Base-by-base conservation (phyloP, 2,888 invertebrate species). In the Pseudoips prasinana region DNA sequence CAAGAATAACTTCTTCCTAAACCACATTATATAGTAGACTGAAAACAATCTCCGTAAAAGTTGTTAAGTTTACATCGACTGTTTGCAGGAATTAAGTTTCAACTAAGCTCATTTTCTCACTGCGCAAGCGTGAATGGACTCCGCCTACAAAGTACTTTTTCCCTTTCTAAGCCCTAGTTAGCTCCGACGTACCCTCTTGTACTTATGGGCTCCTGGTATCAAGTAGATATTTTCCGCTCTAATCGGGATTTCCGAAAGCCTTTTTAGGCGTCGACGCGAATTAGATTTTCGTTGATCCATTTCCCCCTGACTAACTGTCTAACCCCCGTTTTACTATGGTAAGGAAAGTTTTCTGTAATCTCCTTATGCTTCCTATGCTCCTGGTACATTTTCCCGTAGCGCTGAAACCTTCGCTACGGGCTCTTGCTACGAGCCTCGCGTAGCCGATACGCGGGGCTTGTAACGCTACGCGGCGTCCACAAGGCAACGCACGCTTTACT, bases 171-270 rank as follows among this genome's bases (percentile, higher is more conserved):
- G 58, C 40, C 59, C 54, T 36, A 43, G 33, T 29, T 51, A n/a
- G 3, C 10, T 10, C 19, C n/a, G 3, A 3, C 4, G 7, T 36
- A 43, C 47, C 63, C 33, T 43, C 46, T 9, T 19, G 14, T 17
- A 18, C 23, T 48, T 58, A 65, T 88, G 71, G 10, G 33, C 24
- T 43, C 86, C 84, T 85, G 66, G 85, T 88, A 83, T 46, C 51
- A 54, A 78, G 83, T 82, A 83, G 85, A 84, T 72, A 85, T 88
- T 88, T 87, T 88, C 86, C 86, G 86, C 86, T 88, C 85, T 88
- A 87, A 88, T 88, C 87, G 83, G 84, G 84, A 79, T 86, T 85
- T 84, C 62, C 84, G 75, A 76, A 72, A 73, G 74, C 70, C 77
- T 77, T 74, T 73, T 77, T 72, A 70, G 58, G 66, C 59, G 50